Evolutionary conservation across 2,888 invertebrate genomes (phyloP), one percentile per base, ranked within the genome.

Genomic region (Petrolisthes cinctipes): DNA sequence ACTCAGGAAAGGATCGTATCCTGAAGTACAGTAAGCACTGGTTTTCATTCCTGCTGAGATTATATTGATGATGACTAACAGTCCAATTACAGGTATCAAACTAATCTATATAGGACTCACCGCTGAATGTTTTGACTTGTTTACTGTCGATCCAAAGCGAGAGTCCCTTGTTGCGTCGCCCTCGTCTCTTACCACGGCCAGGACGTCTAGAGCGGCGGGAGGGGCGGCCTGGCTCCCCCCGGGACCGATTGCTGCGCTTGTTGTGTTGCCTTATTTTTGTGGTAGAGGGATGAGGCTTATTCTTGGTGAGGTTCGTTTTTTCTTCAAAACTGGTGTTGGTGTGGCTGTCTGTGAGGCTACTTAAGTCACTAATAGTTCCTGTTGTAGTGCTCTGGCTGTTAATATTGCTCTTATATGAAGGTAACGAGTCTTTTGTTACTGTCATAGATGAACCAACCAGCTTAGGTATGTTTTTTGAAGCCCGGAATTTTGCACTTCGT

Each of bases 111-210:
- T 37, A 37, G 37, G 5, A 93, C 94, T 94, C 92, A 97, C 97
- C 97, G 93, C 97, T 97, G 92, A 97, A 96, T 95, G 96, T 96
- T 94, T 97, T 96, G 85, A 97, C 96, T 94, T 97, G 97, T 91
- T 96, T 96, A 92, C 97, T 96, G 93, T 97, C 97, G 92, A 97
- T 97, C 97, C 97, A 97, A 89, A 97, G 90, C 0, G 92, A 91
- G 61, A 92, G 90, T 89, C 92, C 92, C n/a, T 90, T 86, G 53
- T 75, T 66, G 7, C 71, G 84, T 4, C 76, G 53, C 17, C 81
- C 54, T 71, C 85, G 81, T 20, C 88, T 81, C 14, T 86, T 78
- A 1, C 84, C 82, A 6, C 80, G 66, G 7, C 78, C 37, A n/a
- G 78, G 56, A 20, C 79, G 23, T 61, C 20, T 79, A 2, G 71